Percentiles rank a stretch among this genome's conserved stretches.
Conservation (phyloP, 2,113 vertebrate species). For the Heterocephalus glaber region DNA sequence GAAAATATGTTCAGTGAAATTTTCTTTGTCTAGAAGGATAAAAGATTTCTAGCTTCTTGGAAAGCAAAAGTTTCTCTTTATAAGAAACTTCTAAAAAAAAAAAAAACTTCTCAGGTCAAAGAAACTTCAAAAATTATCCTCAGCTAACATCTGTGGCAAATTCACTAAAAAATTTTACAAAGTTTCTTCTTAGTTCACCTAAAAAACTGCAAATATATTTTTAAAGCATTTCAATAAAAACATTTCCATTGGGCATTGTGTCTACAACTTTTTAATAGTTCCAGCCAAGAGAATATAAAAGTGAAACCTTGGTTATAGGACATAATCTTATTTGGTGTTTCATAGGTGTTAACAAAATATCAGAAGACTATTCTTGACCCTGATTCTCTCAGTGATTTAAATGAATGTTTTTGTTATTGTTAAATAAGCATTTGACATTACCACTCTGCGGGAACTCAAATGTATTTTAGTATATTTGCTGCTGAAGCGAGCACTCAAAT, state of each 20-base stretch:
- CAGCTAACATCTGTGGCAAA: background rate
- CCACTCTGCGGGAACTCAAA: background rate
- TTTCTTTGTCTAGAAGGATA: background rate
- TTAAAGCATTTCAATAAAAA: background rate
- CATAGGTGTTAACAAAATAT: background rate
- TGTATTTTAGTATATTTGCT: background rate
- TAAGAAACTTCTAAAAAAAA: background rate
- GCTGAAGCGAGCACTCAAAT: background rate
- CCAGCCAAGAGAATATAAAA: background rate
- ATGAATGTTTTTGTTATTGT: background rate
- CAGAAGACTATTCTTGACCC: background rate
- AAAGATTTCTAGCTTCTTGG: background rate
- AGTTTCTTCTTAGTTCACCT: background rate
- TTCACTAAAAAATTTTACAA: background rate
- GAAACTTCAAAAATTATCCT: background rate
- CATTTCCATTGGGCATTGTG: background rate
- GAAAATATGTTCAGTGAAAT: background rate
- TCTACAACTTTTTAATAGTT: background rate
- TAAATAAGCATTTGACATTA: background rate
- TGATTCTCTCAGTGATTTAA: background rate
- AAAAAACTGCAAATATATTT: background rate
- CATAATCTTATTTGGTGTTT: background rate
- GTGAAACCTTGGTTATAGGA: background rate
- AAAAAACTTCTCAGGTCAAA: background rate
- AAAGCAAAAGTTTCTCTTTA: background rate